Percentiles rank a stretch among this genome's conserved stretches.
Conservation (phyloP, 2,797 vertebrate genomes). For the Spheniscus humboldti region DNA sequence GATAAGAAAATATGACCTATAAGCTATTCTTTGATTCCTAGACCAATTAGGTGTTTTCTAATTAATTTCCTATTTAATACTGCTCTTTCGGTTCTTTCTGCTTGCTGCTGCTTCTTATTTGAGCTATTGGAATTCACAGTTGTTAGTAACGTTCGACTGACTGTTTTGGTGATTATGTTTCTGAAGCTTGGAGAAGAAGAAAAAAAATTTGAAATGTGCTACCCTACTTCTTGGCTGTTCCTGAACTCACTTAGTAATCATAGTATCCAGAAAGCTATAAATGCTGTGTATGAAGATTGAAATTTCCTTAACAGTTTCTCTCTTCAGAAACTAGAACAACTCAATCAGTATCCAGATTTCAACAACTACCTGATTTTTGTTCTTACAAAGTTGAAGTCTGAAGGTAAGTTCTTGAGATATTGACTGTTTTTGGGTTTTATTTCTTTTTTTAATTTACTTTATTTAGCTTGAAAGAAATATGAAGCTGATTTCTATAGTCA, state of each 20-base stretch:
- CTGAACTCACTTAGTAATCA: neutral
- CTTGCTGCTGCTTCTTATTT: neutral
- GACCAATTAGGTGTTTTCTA: neutral
- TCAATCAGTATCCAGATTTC: slow-evolving; percentile 96
- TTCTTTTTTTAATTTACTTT: neutral
- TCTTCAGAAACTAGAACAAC: slow-evolving; percentile 90
- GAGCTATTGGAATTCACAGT: neutral
- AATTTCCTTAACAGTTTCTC: slow-evolving; percentile 79
- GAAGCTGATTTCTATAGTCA: neutral
- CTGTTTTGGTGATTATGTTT: neutral
- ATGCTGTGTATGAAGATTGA: neutral
- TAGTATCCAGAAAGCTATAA: neutral
- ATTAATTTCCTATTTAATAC: neutral
- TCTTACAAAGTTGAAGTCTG: slow-evolving; percentile 92
- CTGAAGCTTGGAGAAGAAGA: neutral
- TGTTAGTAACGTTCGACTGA: neutral
- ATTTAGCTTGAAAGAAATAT: neutral
- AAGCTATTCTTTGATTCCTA: neutral
- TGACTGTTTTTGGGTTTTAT: neutral
- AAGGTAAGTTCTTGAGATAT: slow-evolving; percentile 79
- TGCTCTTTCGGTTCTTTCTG: neutral
- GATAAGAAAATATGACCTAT: neutral
- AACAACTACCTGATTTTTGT: slow-evolving; percentile 98
- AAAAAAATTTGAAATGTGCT: neutral
- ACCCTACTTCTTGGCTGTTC: neutral